Percentiles rank a stretch among this genome's conserved stretches.
Conservation (phyloP, 2,113 vertebrate species). For the Sander lucioperca region DNA sequence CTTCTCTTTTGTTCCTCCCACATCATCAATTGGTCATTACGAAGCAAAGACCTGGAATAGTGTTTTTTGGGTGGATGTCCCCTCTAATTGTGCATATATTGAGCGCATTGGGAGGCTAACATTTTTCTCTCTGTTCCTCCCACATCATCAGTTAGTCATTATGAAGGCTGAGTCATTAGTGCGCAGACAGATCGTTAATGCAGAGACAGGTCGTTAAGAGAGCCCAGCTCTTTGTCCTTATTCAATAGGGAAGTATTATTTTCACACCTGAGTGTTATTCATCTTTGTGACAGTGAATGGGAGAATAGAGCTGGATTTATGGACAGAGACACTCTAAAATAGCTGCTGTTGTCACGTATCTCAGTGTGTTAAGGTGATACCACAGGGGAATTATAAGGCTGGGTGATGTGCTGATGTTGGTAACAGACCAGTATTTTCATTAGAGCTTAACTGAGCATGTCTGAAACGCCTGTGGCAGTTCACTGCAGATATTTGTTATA, state of each 20-base stretch:
- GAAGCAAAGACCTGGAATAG: slow-evolving; percentile 15
- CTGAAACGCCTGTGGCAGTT: not conserved
- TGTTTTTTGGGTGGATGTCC: slow-evolving; percentile 35
- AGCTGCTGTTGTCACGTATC: not conserved
- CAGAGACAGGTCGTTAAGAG: slow-evolving; percentile 67
- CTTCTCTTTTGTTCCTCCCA: slow-evolving; percentile 58
- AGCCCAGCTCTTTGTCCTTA: slow-evolving; percentile 71
- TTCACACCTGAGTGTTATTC: slow-evolving; percentile 70
- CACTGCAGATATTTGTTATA: not conserved
- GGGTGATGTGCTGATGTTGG: not conserved
- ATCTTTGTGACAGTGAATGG: slow-evolving; percentile 40
- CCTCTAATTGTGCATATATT: slow-evolving; percentile 53
- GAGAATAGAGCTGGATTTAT: slow-evolving; percentile 40
- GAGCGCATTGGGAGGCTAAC: slow-evolving; percentile 57
- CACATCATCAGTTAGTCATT: slow-evolving; percentile 76
- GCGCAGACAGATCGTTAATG: slow-evolving; percentile 67
- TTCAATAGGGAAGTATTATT: slow-evolving; percentile 65
- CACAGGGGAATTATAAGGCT: not conserved
- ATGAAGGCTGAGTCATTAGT: slow-evolving; percentile 72
- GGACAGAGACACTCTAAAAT: not conserved
- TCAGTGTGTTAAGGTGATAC: slow-evolving; percentile 5
- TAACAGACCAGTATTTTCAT: not conserved
- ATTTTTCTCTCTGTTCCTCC: slow-evolving; percentile 65
- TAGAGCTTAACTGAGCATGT: not conserved
- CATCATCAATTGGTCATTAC: slow-evolving; percentile 60